Conservation (phyloP, 2,797 vertebrate species). For the Gallinago solitaria region DNA sequence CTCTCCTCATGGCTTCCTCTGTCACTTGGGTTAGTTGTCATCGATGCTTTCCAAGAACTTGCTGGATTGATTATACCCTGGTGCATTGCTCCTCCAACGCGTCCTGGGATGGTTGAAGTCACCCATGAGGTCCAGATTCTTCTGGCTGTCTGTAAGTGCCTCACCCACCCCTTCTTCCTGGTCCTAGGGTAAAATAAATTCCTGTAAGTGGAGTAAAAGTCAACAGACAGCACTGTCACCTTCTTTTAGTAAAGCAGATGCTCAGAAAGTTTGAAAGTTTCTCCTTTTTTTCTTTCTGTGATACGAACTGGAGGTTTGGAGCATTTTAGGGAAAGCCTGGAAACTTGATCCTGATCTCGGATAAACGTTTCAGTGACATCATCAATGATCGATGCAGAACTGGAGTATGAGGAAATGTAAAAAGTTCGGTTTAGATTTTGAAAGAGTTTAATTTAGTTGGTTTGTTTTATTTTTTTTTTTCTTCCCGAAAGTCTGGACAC, state of each 20-base stretch:
- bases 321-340: not conserved
- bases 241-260: not conserved
- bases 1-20: not conserved
- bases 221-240: not conserved
- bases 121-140: not conserved
- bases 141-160: not conserved
- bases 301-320: not conserved
- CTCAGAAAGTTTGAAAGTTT: not conserved
- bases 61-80: not conserved
- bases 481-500: not conserved
- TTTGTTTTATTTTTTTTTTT: not conserved
- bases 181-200: not conserved
- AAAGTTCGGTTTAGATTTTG: not conserved
- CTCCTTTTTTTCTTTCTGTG: not conserved
- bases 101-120: not conserved
- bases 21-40: not conserved
- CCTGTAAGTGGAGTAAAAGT: not conserved
- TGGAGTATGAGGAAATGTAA: not conserved
- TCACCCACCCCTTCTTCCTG: not conserved
- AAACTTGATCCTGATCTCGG: not conserved
- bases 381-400: not conserved
- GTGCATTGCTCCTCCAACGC: not conserved
- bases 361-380: not conserved
- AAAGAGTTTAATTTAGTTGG: not conserved
- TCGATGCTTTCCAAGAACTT: accelerated